Conservation (phyloP, 92 coral and sea anemone genomes). For the Hydrozoanthus gracilis region DNA sequence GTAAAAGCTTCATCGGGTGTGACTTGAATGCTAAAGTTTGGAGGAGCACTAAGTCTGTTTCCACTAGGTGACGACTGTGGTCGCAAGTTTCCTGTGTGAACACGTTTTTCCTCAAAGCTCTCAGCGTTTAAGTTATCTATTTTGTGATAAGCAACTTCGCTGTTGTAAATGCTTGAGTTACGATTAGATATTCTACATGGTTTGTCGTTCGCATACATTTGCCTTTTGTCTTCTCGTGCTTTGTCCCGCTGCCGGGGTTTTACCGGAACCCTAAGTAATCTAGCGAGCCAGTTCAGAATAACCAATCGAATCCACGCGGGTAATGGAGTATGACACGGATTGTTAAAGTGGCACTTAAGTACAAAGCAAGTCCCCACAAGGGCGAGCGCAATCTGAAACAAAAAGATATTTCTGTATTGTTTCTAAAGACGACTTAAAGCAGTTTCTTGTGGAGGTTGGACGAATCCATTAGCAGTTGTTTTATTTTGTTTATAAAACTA, state of each 20-base stretch:
- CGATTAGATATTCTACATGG: neutral
- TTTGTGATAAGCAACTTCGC: neutral
- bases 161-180: neutral
- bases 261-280: constrained; percentile 51
- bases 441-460: too few species aligned
- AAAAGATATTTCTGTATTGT: neutral
- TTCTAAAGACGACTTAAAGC: too few species aligned
- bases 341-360: constrained; percentile 73
- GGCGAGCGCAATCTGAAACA: constrained; percentile 77
- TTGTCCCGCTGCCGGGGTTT: constrained; percentile 11
- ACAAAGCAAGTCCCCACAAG: constrained; percentile 80
- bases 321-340: constrained; percentile 79
- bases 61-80: neutral
- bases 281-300: constrained; percentile 81
- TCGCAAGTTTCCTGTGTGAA: neutral
- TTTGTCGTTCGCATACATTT: neutral
- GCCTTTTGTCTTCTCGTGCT: neutral
- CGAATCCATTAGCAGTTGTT: too few species aligned
- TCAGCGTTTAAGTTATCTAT: neutral
- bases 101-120: neutral
- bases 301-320: constrained; percentile 79
- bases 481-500: too few species aligned
- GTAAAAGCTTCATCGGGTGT: neutral
- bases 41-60: constrained; percentile 21
- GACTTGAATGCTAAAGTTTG: neutral